Percentiles rank a stretch among this genome's conserved stretches.
Conservation (phyloP, 1,140 invertebrate species). For the Drosophila asahinai region DNA sequence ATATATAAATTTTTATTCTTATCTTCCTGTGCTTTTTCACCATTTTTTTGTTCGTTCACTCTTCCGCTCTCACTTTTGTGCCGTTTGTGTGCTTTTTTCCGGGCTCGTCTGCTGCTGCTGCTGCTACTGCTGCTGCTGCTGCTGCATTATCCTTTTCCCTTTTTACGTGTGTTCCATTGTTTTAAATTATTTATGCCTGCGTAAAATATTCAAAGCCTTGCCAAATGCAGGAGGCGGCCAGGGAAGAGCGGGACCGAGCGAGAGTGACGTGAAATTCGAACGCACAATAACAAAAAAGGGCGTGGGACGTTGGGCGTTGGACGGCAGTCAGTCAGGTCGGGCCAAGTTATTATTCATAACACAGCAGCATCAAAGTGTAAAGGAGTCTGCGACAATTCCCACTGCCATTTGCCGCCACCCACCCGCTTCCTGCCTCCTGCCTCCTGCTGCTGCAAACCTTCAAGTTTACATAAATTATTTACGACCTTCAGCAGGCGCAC, state of each 20-base stretch:
- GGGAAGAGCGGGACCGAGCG: background rate
- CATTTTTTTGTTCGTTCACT: slow-evolving; percentile 19
- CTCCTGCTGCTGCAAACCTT: slow-evolving; percentile 31
- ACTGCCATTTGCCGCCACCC: slow-evolving; percentile 68
- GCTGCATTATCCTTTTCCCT: slow-evolving; percentile 76
- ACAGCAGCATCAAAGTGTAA: slow-evolving; percentile 83
- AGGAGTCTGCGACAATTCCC: slow-evolving; percentile 81
- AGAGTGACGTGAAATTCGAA: slow-evolving; percentile 64
- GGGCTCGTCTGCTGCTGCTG: slow-evolving; percentile 7
- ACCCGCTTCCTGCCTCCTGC: background rate
- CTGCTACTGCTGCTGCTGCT: slow-evolving; percentile 21
- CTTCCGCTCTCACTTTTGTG: slow-evolving; percentile 72
- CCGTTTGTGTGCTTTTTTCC: slow-evolving; percentile 58
- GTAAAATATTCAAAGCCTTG: slow-evolving; percentile 80
- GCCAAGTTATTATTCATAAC: slow-evolving; percentile 82
- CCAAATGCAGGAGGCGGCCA: slow-evolving; percentile 47
- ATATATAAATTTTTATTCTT: slow-evolving; percentile 78
- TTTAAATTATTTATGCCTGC: slow-evolving; percentile 83
- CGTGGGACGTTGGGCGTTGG: slow-evolving; percentile 5
- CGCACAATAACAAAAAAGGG: slow-evolving; percentile 53
- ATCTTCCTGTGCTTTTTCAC: slow-evolving; percentile 54
- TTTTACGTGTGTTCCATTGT: slow-evolving; percentile 81
- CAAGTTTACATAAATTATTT: slow-evolving; percentile 81
- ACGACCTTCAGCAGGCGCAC: slow-evolving; percentile 50
- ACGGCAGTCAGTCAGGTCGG: slow-evolving; percentile 37